Evolutionary conservation across 2,888 invertebrate genomes (phyloP).

Genomic region (Ichneumon xanthorius): DNA sequence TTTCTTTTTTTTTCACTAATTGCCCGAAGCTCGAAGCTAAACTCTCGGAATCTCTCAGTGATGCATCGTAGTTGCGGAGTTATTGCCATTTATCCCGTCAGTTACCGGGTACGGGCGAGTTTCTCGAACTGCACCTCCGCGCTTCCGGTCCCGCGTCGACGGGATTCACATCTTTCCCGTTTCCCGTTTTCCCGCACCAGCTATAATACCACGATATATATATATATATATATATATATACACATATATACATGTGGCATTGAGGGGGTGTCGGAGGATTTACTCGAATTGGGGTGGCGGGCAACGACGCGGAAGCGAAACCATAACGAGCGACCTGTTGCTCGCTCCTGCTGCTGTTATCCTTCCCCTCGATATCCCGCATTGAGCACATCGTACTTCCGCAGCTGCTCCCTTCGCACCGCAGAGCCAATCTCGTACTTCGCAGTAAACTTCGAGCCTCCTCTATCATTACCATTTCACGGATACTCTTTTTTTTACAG

Average conservation of each 20-base stretch:
- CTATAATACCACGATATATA: neutral
- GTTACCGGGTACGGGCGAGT: neutral
- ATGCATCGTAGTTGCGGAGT: constrained; percentile 38
- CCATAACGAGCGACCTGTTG: constrained; percentile 77
- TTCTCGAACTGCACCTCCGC: neutral
- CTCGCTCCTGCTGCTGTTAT: constrained; percentile 51
- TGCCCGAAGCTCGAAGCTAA: constrained; percentile 28
- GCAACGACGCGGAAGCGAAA: constrained; percentile 66
- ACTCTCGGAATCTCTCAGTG: constrained; percentile 12
- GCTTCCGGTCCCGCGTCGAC: constrained; percentile 17
- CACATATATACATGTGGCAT: neutral
- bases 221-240: neutral
- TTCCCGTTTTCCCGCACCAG: neutral
- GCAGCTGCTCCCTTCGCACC: constrained; percentile 43
- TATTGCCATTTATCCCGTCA: constrained; percentile 47
- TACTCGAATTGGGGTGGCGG: constrained; percentile 64
- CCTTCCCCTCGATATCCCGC: constrained; percentile 38
- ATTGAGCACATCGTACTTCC: constrained; percentile 21
- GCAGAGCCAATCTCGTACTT: constrained; percentile 22
- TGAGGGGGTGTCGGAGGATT: constrained; percentile 55
- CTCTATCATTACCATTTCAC: neutral
- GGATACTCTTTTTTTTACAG: neutral
- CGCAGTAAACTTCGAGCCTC: neutral
- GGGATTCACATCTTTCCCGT: neutral
- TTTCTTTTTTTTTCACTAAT: constrained; percentile 37